Evolutionary conservation across 2,888 invertebrate species (phyloP).

Genomic region (Enchytraeus crypticus): DNA sequence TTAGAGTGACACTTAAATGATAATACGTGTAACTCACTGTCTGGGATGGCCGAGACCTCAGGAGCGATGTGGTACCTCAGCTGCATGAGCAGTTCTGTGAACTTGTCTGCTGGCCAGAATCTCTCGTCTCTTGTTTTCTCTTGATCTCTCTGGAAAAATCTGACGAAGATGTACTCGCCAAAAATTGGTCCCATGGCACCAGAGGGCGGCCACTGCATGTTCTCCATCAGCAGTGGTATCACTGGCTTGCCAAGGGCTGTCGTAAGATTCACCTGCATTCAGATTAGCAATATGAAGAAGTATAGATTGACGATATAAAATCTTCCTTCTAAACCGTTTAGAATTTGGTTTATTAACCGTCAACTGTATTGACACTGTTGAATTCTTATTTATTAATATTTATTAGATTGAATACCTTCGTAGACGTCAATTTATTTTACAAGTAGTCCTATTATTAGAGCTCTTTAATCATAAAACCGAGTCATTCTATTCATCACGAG

Average conservation of each 20-base stretch:
- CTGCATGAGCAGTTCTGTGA: constrained; percentile 44
- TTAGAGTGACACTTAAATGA: not conserved
- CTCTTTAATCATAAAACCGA: too few species aligned
- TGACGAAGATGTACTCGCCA: constrained; percentile 42
- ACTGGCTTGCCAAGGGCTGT: constrained; percentile 40
- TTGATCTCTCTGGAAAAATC: constrained; percentile 32
- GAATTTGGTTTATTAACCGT: too few species aligned
- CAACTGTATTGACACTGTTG: too few species aligned
- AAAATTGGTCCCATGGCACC: constrained; percentile 46
- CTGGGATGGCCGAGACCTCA: not conserved
- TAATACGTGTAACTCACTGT: not conserved
- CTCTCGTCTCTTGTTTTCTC: constrained; percentile 34
- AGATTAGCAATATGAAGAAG: not conserved
- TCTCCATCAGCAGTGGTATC: constrained; percentile 43
- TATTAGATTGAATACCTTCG: not conserved
- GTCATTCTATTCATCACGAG: not conserved
- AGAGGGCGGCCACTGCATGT: constrained; percentile 43
- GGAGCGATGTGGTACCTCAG: constrained; percentile 35
- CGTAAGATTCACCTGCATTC: constrained; percentile 39
- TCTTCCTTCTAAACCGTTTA: not conserved
- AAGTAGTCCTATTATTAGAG: not conserved
- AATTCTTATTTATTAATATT: not conserved
- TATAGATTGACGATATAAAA: not conserved
- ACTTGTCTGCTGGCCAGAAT: constrained; percentile 40
- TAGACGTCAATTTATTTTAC: not conserved